Conservation (phyloP, 2,797 vertebrate genomes). For the Margarornis squamiger region DNA sequence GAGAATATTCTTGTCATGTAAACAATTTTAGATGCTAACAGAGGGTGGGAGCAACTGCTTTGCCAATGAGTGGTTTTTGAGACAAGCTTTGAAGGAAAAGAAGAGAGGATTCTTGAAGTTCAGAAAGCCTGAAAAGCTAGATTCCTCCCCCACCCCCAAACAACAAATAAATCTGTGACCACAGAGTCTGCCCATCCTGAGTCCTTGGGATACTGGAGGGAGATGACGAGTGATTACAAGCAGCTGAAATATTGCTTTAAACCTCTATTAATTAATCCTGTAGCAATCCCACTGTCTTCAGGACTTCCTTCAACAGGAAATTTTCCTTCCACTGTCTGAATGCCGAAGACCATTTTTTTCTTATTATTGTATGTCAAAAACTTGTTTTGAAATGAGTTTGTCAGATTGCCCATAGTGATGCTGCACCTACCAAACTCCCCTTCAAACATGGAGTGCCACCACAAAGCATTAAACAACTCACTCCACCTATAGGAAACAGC, state of each 20-base stretch:
- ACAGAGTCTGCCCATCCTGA: not conserved
- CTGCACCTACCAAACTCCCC: not conserved
- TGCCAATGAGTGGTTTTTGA: not conserved
- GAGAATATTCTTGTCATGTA: not conserved
- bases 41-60: not conserved
- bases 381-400: not conserved
- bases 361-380: not conserved
- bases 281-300: not conserved
- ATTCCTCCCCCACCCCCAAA: not conserved
- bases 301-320: constrained; percentile 23
- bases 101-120: not conserved
- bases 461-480: constrained; percentile 1
- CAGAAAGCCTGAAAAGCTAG: not conserved
- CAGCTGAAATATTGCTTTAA: constrained; percentile 22
- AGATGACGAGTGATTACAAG: not conserved
- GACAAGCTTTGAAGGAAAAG: not conserved
- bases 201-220: not conserved
- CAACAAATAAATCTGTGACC: not conserved
- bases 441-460: not conserved
- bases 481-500: not conserved
- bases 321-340: not conserved
- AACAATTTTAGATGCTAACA: not conserved
- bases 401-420: not conserved
- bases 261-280: not conserved
- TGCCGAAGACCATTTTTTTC: not conserved